Base-by-base conservation (phyloP, 1,140 invertebrate genomes). In the Drosophila leontia region DNA sequence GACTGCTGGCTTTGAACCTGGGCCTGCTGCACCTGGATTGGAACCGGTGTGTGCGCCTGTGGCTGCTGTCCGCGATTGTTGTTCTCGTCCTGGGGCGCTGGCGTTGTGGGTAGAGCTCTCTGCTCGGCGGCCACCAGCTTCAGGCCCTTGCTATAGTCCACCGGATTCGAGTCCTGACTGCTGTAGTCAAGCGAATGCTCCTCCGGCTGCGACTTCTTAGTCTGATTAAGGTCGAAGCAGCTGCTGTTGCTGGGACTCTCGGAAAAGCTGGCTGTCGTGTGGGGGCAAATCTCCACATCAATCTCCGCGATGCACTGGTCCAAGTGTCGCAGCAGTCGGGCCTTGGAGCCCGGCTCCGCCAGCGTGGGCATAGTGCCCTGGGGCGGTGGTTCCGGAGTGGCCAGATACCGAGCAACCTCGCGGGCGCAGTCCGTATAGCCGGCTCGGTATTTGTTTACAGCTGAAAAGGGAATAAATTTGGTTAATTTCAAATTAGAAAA, bases 401-500 rank as follows among this genome's bases (percentile, higher is more conserved):
- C 95, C 62, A 96, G 88, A 76, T 95, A 96, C 3, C 95, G 93
- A 39, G 95, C 95, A 29, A 95, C 94, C 94, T 98, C 97, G 67
- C 95, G 93, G 1, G 96, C 96, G 86, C 97, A 98, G 92, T 97
- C 97, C 83, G 96, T 94, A 92, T 97, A 98, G 3, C 97, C 97
- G 35, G 96, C 95, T 55, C 93, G 92, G 80, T 94, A 94, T 81
- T 94, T 94, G 67, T 94, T 94, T 8, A 94, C 94, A 90, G 93
- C 95, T 95, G 82, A 60, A 48, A 8, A 7, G 19, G 6, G 11
- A 42, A 13, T 26, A 26, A 12, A 13, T 12, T 32, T 7, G 19
- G 0, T 29, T 12, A 29, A 3, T 29, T 50, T 19, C 8, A 8
- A 45, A 12, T 17, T 45, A 17, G 29, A 11, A 17, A 39, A 32